These are phyloP conservation scores for Gymnopithys bicolor DNA, from an alignment of 2,797 vertebrate genomes.

Conservation along the genomic window DNA sequence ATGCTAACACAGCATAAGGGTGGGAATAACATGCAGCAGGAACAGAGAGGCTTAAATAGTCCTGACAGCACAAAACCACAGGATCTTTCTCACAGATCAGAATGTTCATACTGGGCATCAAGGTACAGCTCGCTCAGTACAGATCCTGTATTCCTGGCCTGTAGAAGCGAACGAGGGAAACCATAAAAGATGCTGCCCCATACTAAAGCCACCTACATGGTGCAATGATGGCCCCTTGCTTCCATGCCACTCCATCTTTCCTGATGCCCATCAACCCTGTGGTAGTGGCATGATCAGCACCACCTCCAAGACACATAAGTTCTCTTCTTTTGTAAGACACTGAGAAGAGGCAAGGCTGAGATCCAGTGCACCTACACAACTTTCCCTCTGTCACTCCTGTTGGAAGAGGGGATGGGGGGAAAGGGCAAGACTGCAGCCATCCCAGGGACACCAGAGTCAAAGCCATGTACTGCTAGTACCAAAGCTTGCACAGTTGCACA, in stretches of 20 bases:
- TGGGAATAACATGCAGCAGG: neutral
- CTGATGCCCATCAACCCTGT: neutral
- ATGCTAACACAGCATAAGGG: neutral
- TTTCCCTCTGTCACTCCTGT: neutral
- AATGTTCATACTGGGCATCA: neutral
- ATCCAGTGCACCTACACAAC: neutral
- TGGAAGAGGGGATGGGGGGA: neutral
- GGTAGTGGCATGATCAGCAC: neutral
- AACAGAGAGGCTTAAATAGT: neutral
- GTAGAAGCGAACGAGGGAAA: neutral
- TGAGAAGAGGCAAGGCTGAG: neutral
- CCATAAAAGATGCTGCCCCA: neutral
- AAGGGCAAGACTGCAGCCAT: neutral
- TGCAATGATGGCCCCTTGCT: accelerated
- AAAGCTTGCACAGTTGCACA: neutral
- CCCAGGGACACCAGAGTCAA: neutral
- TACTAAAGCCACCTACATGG: neutral
- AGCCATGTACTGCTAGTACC: neutral
- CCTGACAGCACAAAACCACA: neutral
- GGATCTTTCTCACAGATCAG: neutral
- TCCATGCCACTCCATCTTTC: neutral
- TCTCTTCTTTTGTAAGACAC: neutral
- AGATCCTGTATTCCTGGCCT: neutral
- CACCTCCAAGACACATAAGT: neutral
- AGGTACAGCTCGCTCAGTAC: neutral